phyloP scores from a whole-genome alignment of 2,888 invertebrate species.

The Phymatocera aterrima region DNA sequence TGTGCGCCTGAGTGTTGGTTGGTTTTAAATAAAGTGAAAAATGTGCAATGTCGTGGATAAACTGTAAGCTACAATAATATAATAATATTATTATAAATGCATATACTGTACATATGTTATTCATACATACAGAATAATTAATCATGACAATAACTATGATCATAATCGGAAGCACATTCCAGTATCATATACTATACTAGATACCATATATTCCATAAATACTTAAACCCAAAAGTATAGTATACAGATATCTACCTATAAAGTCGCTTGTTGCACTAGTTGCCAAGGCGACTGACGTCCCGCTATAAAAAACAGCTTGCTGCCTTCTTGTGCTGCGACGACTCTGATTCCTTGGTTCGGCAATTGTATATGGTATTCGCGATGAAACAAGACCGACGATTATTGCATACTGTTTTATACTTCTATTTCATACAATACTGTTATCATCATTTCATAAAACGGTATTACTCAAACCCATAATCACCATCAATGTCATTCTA shows the following conservation, averaged over 20 bases:
- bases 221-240: background rate
- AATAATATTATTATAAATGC: background rate
- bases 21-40: constrained; percentile 48
- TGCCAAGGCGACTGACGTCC: constrained; percentile 66
- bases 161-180: too few relatives aligned
- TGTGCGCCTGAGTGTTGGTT: too few relatives aligned
- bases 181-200: too few relatives aligned
- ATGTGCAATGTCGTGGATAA: constrained; percentile 46
- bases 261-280: constrained; percentile 66
- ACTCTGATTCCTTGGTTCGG: too few relatives aligned
- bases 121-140: too few relatives aligned
- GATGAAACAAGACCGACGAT: constrained; percentile 15
- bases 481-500: background rate
- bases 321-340: too few relatives aligned
- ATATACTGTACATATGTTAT: too few relatives aligned
- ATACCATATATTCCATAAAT: constrained; percentile 2
- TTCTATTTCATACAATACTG: background rate
- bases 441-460: background rate
- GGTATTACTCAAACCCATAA: background rate
- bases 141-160: too few relatives aligned
- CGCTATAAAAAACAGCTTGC: background rate
- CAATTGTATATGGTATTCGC: too few relatives aligned
- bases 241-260: background rate
- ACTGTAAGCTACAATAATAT: constrained; percentile 28
- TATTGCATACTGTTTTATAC: background rate